phyloP scores from a whole-genome alignment of 2,797 vertebrate genomes.

The Chrysocyon brachyurus region DNA sequence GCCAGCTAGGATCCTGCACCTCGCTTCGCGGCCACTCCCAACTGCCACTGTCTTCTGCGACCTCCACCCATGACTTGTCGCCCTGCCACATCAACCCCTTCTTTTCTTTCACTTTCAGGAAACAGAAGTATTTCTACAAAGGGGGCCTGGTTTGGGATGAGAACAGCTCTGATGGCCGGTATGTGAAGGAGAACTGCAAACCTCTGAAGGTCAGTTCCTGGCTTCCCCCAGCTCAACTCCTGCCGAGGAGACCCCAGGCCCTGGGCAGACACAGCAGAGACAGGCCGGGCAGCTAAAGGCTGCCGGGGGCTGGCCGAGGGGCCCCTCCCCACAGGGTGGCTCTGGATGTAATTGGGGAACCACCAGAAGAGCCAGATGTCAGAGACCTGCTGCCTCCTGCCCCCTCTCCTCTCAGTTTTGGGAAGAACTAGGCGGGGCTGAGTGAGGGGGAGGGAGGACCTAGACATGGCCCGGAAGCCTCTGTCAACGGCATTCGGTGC shows the following conservation, averaged over 20 bases:
- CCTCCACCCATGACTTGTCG: not conserved
- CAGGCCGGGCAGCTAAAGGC: constrained; percentile 50
- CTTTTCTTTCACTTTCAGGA: constrained; percentile 81
- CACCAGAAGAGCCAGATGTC: constrained; percentile 55
- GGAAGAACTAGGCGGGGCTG: constrained; percentile 67
- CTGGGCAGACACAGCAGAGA: constrained; percentile 67
- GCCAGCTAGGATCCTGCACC: not conserved
- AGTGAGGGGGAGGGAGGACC: constrained; percentile 35
- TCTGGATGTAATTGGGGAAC: constrained; percentile 15
- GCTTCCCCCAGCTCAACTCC: constrained; percentile 1
- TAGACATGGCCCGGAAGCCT: constrained; percentile 56
- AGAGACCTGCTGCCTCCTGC: constrained; percentile 21
- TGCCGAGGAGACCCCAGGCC: constrained; percentile 68
- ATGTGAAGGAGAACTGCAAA: constrained; percentile 92
- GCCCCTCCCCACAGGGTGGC: constrained; percentile 18
- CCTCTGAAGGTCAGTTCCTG: constrained; percentile 88
- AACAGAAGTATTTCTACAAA: constrained; percentile 92
- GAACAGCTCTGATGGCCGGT: constrained; percentile 89
- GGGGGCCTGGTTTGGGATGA: constrained; percentile 92
- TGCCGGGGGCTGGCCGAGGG: not conserved
- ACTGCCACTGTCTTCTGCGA: not conserved
- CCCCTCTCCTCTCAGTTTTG: not conserved
- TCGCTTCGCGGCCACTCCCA: not conserved
- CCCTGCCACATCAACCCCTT: not conserved
- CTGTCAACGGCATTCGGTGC: constrained; percentile 33